These are phyloP conservation scores for Stenchaetothrips biformis DNA, from an alignment of 2,888 invertebrate genomes.

Conservation along the genomic window DNA sequence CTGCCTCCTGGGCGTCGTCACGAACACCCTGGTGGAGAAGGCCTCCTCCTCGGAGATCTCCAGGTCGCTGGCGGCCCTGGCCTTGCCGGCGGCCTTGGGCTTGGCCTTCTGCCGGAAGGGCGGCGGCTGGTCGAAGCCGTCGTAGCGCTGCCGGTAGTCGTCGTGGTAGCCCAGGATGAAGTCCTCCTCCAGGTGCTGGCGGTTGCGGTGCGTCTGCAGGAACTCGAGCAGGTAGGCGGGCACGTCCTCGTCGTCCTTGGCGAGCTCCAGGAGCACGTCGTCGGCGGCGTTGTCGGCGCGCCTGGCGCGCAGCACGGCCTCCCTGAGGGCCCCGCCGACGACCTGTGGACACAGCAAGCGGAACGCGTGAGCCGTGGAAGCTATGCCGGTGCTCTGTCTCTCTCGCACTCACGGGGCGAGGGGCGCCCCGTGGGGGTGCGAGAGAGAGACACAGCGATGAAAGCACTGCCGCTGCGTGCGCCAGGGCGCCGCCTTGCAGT, in stretches of 20 bases:
- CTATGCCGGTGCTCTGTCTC: no score
- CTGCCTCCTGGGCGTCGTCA: slow-evolving; percentile 2
- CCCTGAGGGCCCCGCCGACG: no score
- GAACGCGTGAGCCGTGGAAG: no score
- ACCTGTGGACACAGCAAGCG: no score
- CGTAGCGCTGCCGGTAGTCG: slow-evolving; percentile 19
- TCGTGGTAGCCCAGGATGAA: background rate
- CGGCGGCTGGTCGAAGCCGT: slow-evolving; percentile 7
- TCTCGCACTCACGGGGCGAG: no score
- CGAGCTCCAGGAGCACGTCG: no score
- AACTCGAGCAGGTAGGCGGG: slow-evolving; percentile 14
- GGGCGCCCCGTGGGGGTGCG: no score
- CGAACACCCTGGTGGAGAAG: slow-evolving; percentile 19
- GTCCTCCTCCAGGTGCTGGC: slow-evolving; percentile 14
- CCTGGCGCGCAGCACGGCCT: no score
- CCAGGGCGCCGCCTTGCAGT: no score
- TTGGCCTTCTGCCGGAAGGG: slow-evolving; percentile 7
- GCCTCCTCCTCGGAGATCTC: slow-evolving; percentile 24
- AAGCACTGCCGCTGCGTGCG: no score
- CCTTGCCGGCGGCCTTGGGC: background rate
- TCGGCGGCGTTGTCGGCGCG: background rate
- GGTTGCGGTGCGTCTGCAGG: slow-evolving; percentile 10
- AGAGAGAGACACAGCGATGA: no score
- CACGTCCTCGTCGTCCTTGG: background rate
- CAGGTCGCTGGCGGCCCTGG: slow-evolving; percentile 4